Conservation (phyloP, 2,888 invertebrate species). For the Cephus pygmeus region DNA sequence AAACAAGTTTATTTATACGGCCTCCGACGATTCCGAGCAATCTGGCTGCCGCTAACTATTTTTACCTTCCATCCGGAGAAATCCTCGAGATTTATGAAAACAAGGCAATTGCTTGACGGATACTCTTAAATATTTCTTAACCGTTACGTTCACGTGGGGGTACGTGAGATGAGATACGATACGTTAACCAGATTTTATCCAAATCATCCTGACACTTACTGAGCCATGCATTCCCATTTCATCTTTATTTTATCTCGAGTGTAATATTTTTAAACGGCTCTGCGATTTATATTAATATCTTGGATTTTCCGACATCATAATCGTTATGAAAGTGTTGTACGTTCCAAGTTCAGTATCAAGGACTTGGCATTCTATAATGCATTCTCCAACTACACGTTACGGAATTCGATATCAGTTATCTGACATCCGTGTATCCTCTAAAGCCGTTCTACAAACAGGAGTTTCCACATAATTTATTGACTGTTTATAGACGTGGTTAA, state of each 20-base stretch:
- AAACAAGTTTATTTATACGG: conserved; percentile 38
- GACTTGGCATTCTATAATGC: conserved; percentile 35
- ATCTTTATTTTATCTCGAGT: not conserved
- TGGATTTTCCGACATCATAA: not conserved
- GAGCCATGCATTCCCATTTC: not conserved
- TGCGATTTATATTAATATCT: conserved; percentile 9
- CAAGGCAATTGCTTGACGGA: conserved; percentile 6
- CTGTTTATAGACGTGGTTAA: not conserved
- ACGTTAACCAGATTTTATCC: not conserved
- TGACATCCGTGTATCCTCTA: not conserved
- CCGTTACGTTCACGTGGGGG: not conserved
- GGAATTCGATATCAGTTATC: not conserved
- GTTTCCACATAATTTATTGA: not conserved
- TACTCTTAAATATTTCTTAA: not conserved
- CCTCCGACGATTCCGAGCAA: conserved; percentile 21
- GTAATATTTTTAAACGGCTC: not conserved
- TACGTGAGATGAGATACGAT: not conserved
- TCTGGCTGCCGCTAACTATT: conserved; percentile 24
- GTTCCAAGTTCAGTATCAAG: conserved; percentile 34
- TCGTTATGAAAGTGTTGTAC: conserved; percentile 5
- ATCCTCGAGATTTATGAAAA: conserved; percentile 28
- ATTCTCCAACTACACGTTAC: not conserved
- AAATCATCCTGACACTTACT: not conserved
- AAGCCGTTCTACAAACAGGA: too few relatives aligned
- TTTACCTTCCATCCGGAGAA: conserved; percentile 25